Evolutionary conservation across 1,140 invertebrate species (phyloP), one percentile per base, ranked within the genome.

Genomic region (Temnothorax curvispinosus): DNA sequence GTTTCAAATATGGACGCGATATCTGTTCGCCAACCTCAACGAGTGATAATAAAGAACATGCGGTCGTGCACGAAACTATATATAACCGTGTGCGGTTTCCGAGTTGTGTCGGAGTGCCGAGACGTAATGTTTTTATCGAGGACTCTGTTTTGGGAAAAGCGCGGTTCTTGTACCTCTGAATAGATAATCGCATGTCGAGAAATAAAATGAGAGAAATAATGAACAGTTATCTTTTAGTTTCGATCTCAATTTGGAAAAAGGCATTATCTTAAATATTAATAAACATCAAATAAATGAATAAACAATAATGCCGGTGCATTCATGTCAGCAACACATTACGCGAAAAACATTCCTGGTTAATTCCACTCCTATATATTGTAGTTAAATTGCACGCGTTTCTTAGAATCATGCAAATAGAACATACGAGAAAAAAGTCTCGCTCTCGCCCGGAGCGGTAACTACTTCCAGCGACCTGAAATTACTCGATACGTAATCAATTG

Each of bases 1-100:
- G 82, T 87, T 65, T 91, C 87, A 74, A 91, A 91, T 87, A 91
- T 88, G 90, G 87, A 90, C 78, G 78, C 74, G 84, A 90, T 91
- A 91, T 91, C 90, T 91, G 78, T 90, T 80, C 69, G 77, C 60
- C 78, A 90, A 87, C 87, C 87, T 87, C 62, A 87, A 38, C 82
- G 65, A 87, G 78, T 84, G 89, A 90, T 91, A 91, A 91, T 90
- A 91, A 90, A 78, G 77, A 80, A 86, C 90, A 78, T 11, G 69
- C 86, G 75, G 85, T 71, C 64, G 86, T 71, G 72, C 44, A 56
- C 35, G 71, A 18, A 88, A 88, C 77, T 90, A 90, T 90, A 88
- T 90, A 86, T 90, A 90, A 90, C 76, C 35, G n/a, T 75, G 15
- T 81, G 41, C 21, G 64, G 69, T 84, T 90, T 86, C 72, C 62